Base-by-base conservation (phyloP, 2,888 invertebrate genomes). In the Yponomeuta evonymella region DNA sequence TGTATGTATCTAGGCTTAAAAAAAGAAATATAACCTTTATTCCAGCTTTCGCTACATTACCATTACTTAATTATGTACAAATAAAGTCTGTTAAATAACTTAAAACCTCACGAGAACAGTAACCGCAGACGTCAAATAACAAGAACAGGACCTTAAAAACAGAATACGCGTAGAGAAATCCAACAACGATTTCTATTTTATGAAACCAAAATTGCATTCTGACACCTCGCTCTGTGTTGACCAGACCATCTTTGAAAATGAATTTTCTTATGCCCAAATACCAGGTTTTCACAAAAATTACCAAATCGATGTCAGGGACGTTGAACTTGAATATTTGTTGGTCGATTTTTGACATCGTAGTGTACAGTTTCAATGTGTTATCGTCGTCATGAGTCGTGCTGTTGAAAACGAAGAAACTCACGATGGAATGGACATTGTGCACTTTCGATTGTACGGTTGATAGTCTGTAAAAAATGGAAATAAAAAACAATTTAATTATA, bases 321-420 rank as follows among this genome's bases (percentile, higher is more conserved):
- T 74, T 73, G 36, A 74, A 74, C n/a, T 74, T 71, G 69, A 71
- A 74, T 0, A 74, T 72, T 2, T 51, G 66, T 58, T 71, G 72
- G 58, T 74, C 74, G 29, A 58, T 58, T 15, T 69, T 8, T 10
- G 72, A 69, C 5, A 74, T 23, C 29, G 36, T 72, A 1, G 69
- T 51, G 6, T 71, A 36, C 2, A 74, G 30, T 1, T 65, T 15
- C 6, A 67, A n/a, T 2, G 71, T 63, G 58, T 74, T 74, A 0
- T 33, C 64, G 23, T 74, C 74, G 12, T 72, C 36, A 15, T 73
- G 73, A 6, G 36, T 6, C 66, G 72, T 73, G 33, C 72, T 65
- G 36, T 73, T 66, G 43, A 70, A 70, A 1, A 65, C 69, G 72
- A 72, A 73, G 69, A 71, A 73, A 1, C 73, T 48, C 12, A 73